phyloP scores from a whole-genome alignment of 2,113 vertebrate species.

The Sylvietta virens region DNA sequence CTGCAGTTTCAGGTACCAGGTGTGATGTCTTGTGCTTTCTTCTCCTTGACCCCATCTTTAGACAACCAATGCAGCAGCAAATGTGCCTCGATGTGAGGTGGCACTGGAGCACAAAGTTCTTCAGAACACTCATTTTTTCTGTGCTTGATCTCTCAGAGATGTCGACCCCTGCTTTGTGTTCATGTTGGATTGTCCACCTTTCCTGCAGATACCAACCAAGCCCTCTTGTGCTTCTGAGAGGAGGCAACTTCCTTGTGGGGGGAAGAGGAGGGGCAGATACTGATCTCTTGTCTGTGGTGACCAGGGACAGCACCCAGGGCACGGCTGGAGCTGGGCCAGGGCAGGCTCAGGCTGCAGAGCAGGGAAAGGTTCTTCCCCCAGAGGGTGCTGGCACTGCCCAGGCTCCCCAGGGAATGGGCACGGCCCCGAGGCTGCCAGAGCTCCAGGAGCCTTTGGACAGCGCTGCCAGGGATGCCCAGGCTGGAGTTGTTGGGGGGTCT shows the following conservation, averaged over 20 bases:
- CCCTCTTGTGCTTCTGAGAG: neutral
- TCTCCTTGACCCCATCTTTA: neutral
- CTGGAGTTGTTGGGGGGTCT: neutral
- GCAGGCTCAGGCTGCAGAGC: neutral
- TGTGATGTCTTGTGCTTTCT: neutral
- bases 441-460: neutral
- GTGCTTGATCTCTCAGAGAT: neutral
- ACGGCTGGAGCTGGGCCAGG: accelerated
- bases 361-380: neutral
- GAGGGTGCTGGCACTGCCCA: neutral
- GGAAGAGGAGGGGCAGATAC: neutral
- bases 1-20: neutral
- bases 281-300: neutral
- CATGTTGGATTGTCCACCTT: neutral
- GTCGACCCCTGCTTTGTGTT: neutral
- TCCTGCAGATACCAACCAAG: neutral
- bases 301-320: neutral
- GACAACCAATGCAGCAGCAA: neutral
- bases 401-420: neutral
- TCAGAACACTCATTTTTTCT: neutral
- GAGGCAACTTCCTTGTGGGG: neutral
- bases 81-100: neutral
- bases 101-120: neutral
- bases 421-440: neutral
- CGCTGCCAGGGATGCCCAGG: neutral